These are phyloP conservation scores for Zygaena filipendulae DNA, from an alignment of 2,888 invertebrate species.

Conservation along the genomic window DNA sequence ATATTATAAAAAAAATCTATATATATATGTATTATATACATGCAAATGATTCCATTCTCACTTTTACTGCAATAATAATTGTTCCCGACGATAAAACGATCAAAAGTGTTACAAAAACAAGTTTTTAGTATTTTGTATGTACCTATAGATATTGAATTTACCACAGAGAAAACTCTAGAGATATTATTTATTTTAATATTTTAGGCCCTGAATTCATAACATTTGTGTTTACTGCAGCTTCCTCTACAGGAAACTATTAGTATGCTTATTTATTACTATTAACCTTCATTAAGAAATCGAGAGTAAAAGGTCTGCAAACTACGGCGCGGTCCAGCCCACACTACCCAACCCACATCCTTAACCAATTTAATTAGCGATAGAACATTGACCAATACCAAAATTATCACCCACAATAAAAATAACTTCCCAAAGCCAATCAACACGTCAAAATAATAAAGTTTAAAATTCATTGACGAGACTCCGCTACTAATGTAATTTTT, in stretches of 20 bases:
- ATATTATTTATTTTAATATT: not conserved
- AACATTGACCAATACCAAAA: conserved; percentile 55
- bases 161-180: too few species aligned
- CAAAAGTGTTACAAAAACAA: too few species aligned
- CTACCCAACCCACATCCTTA: conserved; percentile 32
- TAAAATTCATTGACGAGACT: too few species aligned
- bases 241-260: conserved; percentile 6
- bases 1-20: too few species aligned
- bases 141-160: too few species aligned
- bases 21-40: too few species aligned
- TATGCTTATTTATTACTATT: too few species aligned
- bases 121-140: too few species aligned
- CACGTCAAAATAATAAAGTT: too few species aligned
- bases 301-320: conserved; percentile 22
- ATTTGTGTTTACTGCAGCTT: not conserved
- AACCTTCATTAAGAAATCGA: conserved; percentile 21
- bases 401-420: conserved; percentile 32
- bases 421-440: too few species aligned
- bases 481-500: too few species aligned
- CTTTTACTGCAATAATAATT: not conserved
- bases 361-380: conserved; percentile 23
- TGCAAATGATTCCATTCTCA: not conserved
- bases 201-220: not conserved
- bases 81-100: too few species aligned
- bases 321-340: conserved; percentile 17